Base-by-base conservation (phyloP, 2,888 invertebrate genomes). In the Clitarchus hookeri region DNA sequence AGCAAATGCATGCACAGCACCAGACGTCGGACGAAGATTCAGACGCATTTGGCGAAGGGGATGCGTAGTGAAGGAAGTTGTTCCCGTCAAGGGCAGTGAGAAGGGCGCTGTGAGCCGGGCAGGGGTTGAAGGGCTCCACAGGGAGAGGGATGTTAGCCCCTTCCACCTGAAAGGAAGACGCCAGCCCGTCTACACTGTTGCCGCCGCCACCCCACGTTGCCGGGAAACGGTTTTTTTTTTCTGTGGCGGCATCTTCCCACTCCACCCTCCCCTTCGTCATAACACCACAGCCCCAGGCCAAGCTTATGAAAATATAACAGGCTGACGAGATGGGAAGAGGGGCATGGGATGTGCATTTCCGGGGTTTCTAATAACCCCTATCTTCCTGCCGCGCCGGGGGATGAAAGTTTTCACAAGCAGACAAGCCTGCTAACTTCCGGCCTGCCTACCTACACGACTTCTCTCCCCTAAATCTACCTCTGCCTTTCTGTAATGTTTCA, bases 221-320 rank as follows among this genome's bases (percentile, higher is more conserved):
- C 53, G 53, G 53, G 53, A 8, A 53, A 19, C 19, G 2, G 19
- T 53, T 53, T 19, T 19, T 53, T 53, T 53, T 53, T 53, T 53
- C 53, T 53, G 19, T 19, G 53, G 53, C 53, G 53, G 53, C 53
- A 19, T 23, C 23, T 65, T 23, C n/a, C 11, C 48, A 48, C 8
- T 23, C 65, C 23, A n/a, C 65, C n/a, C 65, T 19, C 19, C 65
- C 65, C 65, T 4, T 0, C 65, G 1, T n/a, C 65, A 65, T 9
- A 16, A 16, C n/a, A 8, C 65, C n/a, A 6, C 8, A 6, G n/a
- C 65, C 65, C 0, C 65, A n/a, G 12, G 65, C n/a, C 8, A 0
- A 19, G 65, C 65, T 65, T 65, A 65, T 65, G 65, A 65, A 65
- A 65, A 65, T 65, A 65, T 65, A 65, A 65, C 65, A 65, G 65